Conservation (phyloP, 2,797 vertebrate species). For the Liasis olivaceus region DNA sequence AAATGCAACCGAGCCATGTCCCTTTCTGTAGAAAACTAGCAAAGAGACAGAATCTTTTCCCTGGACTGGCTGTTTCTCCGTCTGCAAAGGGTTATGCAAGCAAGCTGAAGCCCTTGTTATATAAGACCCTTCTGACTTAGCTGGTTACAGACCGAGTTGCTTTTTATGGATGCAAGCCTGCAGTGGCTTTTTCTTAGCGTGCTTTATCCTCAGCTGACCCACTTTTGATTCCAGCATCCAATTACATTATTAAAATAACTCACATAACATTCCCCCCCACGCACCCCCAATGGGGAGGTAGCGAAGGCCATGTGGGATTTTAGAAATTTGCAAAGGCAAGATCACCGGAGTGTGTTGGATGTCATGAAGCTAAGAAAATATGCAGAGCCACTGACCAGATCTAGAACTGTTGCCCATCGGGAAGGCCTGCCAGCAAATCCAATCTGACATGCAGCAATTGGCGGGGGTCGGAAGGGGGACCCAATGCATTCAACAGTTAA, state of each 20-base stretch:
- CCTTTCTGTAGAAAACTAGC: neutral
- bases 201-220: neutral
- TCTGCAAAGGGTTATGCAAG: neutral
- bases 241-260: conserved; percentile 13
- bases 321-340: neutral
- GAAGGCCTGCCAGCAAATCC: neutral
- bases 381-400: neutral
- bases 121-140: neutral
- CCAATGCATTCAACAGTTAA: neutral
- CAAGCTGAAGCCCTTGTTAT: neutral
- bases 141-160: neutral
- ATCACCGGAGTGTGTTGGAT: neutral
- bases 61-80: neutral
- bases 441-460: neutral
- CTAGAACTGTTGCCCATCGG: neutral
- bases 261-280: neutral
- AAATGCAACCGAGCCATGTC: neutral
- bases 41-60: neutral
- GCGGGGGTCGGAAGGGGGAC: fast-evolving
- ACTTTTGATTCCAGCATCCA: conserved; percentile 16
- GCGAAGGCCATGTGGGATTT: neutral
- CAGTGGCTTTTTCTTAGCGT: conserved; percentile 3
- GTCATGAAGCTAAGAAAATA: neutral
- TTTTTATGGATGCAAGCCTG: neutral
- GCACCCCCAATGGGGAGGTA: neutral